phyloP scores from a whole-genome alignment of 1,140 invertebrate genomes.

The Oppia nitens region DNA sequence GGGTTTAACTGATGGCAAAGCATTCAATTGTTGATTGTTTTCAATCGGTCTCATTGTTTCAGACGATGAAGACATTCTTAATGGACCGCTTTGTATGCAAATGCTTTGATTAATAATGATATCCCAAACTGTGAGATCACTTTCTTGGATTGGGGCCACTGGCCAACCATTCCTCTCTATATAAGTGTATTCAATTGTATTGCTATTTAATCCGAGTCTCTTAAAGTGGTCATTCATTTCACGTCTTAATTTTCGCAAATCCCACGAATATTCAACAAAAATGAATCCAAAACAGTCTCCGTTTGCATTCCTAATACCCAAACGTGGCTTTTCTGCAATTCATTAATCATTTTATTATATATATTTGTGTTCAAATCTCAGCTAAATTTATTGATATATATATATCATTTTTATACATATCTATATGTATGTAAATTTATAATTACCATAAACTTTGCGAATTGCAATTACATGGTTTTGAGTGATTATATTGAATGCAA shows the following conservation, averaged over 20 bases:
- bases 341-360: too few relatives aligned
- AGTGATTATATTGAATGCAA: not conserved
- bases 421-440: not conserved
- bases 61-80: not conserved
- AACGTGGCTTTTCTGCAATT: constrained; percentile 24
- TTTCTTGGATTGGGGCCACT: constrained; percentile 26
- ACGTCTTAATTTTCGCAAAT: constrained; percentile 22
- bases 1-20: not conserved
- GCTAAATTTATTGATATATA: too few relatives aligned
- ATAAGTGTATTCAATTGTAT: constrained; percentile 23
- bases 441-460: not conserved
- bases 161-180: constrained; percentile 29
- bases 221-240: constrained; percentile 23
- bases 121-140: constrained; percentile 24
- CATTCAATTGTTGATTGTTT: not conserved
- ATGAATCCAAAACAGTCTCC: constrained; percentile 25
- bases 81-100: constrained; percentile 12
- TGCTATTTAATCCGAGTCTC: constrained; percentile 1
- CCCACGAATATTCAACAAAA: constrained; percentile 22
- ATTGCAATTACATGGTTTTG: not conserved
- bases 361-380: too few relatives aligned
- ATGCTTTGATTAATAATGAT: constrained; percentile 23
- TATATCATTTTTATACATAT: too few relatives aligned
- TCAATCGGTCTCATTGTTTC: not conserved
- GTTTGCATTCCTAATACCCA: constrained; percentile 23